These are phyloP conservation scores for Tetheella fluctuosa DNA, from an alignment of 2,888 invertebrate species.

Conservation along the genomic window DNA sequence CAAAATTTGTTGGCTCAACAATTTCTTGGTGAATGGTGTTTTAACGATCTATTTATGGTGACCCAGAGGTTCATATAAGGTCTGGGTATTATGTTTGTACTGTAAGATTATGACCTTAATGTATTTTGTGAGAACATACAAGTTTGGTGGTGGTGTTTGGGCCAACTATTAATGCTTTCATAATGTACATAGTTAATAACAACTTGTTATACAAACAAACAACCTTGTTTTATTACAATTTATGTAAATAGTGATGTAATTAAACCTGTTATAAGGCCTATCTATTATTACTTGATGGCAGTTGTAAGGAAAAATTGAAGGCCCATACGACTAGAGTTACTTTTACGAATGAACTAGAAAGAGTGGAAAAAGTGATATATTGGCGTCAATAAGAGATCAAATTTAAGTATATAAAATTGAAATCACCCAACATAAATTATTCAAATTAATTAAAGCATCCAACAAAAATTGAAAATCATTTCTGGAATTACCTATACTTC, in stretches of 20 bases:
- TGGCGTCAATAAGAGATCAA: too few relatives aligned
- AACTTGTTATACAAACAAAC: not conserved
- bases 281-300: not conserved
- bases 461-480: not conserved
- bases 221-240: not conserved
- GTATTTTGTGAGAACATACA: not conserved
- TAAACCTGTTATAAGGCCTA: not conserved
- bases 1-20: not conserved
- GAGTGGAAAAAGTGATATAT: not conserved
- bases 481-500: not conserved
- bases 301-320: not conserved
- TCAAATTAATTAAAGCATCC: not conserved
- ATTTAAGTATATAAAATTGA: not conserved
- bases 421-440: not conserved
- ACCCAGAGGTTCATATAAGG: constrained; percentile 6
- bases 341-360: not conserved
- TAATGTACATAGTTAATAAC: not conserved
- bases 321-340: not conserved
- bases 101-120: constrained; percentile 3
- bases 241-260: not conserved
- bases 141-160: not conserved
- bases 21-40: not conserved
- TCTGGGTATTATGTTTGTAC: constrained; percentile 10
- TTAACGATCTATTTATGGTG: constrained; percentile 7
- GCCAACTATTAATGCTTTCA: constrained; percentile 5